A percentile compares a stretch with the other conserved stretches of the same genome.
Conservation (phyloP, 2,113 vertebrate species). For the Strix uralensis region DNA sequence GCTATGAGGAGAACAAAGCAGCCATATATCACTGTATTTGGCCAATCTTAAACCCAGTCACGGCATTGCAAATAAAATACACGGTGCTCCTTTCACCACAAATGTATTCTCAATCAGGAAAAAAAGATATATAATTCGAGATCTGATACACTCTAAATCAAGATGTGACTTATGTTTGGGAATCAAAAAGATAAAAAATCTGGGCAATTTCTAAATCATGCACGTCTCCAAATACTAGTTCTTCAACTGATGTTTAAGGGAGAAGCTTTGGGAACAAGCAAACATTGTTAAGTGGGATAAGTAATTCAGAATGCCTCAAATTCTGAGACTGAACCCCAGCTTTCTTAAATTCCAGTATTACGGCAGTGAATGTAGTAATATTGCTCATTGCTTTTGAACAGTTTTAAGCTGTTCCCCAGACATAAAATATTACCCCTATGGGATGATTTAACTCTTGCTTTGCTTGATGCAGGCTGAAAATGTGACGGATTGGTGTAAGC, state of each 20-base stretch:
- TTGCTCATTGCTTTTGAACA: not conserved
- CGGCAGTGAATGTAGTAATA: not conserved
- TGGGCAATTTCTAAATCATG: constrained; percentile 15
- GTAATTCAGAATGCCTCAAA: not conserved
- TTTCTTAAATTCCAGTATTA: not conserved
- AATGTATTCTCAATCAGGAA: constrained; percentile 30
- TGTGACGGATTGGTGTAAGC: not conserved
- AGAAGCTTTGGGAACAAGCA: not conserved
- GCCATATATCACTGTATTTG: constrained; percentile 9
- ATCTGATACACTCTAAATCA: constrained; percentile 19
- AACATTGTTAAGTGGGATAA: not conserved
- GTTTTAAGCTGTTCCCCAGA: not conserved
- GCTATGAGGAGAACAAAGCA: constrained; percentile 34
- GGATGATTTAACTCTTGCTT: not conserved
- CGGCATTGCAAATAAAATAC: not conserved
- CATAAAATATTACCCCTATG: not conserved
- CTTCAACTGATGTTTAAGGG: not conserved
- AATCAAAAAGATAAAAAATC: constrained; percentile 1
- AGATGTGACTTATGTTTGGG: not conserved
- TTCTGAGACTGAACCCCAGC: not conserved
- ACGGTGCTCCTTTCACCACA: not conserved
- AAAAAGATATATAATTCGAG: not conserved
- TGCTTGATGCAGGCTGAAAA: not conserved
- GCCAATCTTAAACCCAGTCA: constrained; percentile 11
- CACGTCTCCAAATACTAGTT: not conserved